Base-by-base conservation (phyloP, 1,140 invertebrate species). In the Gonatopus flavifemur region DNA sequence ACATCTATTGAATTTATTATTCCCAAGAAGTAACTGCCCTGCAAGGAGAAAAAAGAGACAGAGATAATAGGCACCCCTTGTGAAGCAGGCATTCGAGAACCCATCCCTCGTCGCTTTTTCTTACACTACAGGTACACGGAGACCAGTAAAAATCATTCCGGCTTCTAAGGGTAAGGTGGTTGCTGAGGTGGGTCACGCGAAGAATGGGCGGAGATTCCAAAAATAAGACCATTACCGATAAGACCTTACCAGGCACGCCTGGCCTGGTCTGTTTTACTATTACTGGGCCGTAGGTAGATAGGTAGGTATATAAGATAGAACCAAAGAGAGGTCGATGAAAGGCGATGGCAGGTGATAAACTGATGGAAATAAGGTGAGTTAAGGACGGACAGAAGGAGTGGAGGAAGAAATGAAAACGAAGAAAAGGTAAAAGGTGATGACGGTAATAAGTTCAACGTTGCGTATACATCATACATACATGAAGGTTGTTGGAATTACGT, bases 181-280 rank as follows among this genome's bases (percentile, higher is more conserved):
- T 55, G 10, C 3, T n/a, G 13, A 64, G 70, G 59, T 72, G 62
- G 70, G 69, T 72, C 73, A 77, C 73, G 74, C 74, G 66, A 77
- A 73, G 63, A 74, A 74, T 74, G 70, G 74, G 74, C 66, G 73
- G 72, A 67, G 74, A 77, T 66, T 77, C 73, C 72, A 73, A 77
- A 77, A 77, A 77, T 76, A 77, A 71, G 70, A 76, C 62, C 68
- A 72, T 75, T 75, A 76, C 64, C 67, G 74, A 77, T 77, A 77
- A 76, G 73, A 57, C 65, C 64, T 62, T 62, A 59, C 57, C 48
- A 59, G 59, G 67, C 67, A 59, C 64, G 62, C 63, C 64, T n/a
- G n/a, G n/a, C n/a, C n/a, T n/a, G n/a, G n/a, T n/a, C 57, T 55
- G 46, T 52, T 55, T n/a, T n/a, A n/a, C n/a, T n/a, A n/a, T n/a